Base-by-base conservation (phyloP, 1,140 invertebrate genomes). In the Lordiphosa collinella region DNA sequence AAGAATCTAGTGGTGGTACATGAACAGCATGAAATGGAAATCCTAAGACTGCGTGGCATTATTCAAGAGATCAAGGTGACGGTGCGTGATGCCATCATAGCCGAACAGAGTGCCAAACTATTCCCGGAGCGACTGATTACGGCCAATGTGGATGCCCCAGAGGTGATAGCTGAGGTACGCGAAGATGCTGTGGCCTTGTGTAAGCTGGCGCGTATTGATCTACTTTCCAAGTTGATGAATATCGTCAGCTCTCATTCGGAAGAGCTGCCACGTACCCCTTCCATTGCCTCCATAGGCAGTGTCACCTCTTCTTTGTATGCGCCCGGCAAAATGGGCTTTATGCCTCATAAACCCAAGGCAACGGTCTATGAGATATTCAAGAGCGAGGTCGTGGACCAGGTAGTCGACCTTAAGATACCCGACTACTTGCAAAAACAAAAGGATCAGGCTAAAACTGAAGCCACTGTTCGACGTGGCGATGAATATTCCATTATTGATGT, bases 51-150 rank as follows among this genome's bases (percentile, higher is more conserved):
- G 4, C 90, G 89, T 1, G 88, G 89, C 34, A 90, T 94, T 53
- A 85, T 94, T 12, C 89, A 90, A 56, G 90, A 92, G 74, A 92
- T 93, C 2, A 92, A 91, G 34, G 74, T 85, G 12, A 91, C 91
- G 16, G 90, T 94, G 5, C 88, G 91, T 50, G 90, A 91, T 52
- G 91, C 92, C 31, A 86, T 93, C 11, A 90, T 92, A 29, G 71
- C 87, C 18, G 89, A 87, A 72, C 88, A 88, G 32, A 59, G 63
- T 44, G 85, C 36, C 71, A 92, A 69, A 89, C 76, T 89, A 89
- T 86, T 70, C 60, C 80, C 73, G 4, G 34, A 80, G 22, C 29
- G 69, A 31, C 37, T 85, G 18, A 41, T 46, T 8, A 53, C 57
- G 41, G 57, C 44, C 14, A 52, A 71, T 18, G 54, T 71, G 4